Evolutionary conservation across 2,888 invertebrate species (phyloP), one percentile per base, ranked within the genome.

Genomic region (Aleiodes testaceus): DNA sequence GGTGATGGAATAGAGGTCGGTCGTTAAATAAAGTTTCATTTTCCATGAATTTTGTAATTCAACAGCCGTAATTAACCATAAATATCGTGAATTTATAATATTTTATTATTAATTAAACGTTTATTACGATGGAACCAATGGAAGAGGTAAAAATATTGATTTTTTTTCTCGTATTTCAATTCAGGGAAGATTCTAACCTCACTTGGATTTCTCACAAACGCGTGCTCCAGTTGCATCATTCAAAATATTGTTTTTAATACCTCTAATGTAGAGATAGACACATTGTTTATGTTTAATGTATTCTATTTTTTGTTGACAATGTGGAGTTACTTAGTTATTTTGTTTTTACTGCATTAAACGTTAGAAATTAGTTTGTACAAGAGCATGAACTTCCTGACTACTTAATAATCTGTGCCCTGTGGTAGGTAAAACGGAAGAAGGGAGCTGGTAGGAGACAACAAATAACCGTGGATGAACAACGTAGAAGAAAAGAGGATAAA

Each of bases 371-470:
- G 77, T 70, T 73, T 73, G 73, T 76, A 79, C 80, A 80, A 81
- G 79, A 84, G 84, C 84, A 84, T 85, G 84, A 84, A 84, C 84
- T 85, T 85, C 83, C 83, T 82, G 85, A 85, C 85, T 85, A 86
- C 85, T 86, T 85, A 85, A 84, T 84, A 86, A 86, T 84, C 83
- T 84, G 77, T 81, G 80, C 82, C 82, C 81, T 86, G 83, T 86
- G 86, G 84, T 87, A 88, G 87, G 90, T 91, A 83, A 92, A 91
- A 85, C 88, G 91, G 85, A 91, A 91, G 89, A 91, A 91, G 87
- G 91, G 91, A 77, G 89, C 84, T 87, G 91, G 88, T 88, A 84
- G 85, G 77, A 88, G 82, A 78, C 87, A 87, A 78, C 87, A 87
- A 80, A 79, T 83, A 16, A 80, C 84, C 71, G 81, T 82, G 74